phyloP scores from a whole-genome alignment of 1,140 invertebrate species.

The Drosophila lowei region DNA sequence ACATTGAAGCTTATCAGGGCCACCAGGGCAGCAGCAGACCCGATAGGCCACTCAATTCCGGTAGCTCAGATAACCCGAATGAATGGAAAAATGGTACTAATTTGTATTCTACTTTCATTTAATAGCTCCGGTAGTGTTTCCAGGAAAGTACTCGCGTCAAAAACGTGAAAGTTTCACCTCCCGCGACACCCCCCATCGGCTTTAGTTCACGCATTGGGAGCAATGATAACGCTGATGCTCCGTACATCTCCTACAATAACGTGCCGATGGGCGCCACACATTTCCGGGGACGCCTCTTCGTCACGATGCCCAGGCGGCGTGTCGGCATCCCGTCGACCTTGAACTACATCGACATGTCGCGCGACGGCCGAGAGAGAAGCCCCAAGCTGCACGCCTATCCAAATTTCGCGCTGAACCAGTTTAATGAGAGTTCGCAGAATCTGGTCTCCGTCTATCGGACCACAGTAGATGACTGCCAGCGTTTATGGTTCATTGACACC shows the following conservation, averaged over 20 bases:
- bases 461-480: conserved; percentile 86
- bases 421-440: conserved; percentile 78
- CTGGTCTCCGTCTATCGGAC: conserved; percentile 88
- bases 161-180: conserved; percentile 61
- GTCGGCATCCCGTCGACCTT: conserved; percentile 88
- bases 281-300: conserved; percentile 87
- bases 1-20: too few species aligned
- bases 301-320: conserved; percentile 88
- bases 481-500: conserved; percentile 90
- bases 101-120: conserved; percentile 3
- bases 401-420: conserved; percentile 85
- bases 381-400: conserved; percentile 87
- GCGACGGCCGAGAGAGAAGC: conserved; percentile 81
- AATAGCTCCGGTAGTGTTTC: conserved; percentile 58
- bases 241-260: conserved; percentile 86
- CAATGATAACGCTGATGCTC: not conserved
- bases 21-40: not conserved
- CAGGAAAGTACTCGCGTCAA: conserved; percentile 24
- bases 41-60: conserved; percentile 38
- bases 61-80: conserved; percentile 9
- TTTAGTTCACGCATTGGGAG: conserved; percentile 25
- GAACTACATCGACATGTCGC: conserved; percentile 86
- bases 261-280: conserved; percentile 88
- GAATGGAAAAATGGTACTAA: not conserved
- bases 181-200: conserved; percentile 32